Percentiles rank a stretch among this genome's conserved stretches.
phyloP scores from a whole-genome alignment of 2,113 vertebrate species.

The Solea solea region DNA sequence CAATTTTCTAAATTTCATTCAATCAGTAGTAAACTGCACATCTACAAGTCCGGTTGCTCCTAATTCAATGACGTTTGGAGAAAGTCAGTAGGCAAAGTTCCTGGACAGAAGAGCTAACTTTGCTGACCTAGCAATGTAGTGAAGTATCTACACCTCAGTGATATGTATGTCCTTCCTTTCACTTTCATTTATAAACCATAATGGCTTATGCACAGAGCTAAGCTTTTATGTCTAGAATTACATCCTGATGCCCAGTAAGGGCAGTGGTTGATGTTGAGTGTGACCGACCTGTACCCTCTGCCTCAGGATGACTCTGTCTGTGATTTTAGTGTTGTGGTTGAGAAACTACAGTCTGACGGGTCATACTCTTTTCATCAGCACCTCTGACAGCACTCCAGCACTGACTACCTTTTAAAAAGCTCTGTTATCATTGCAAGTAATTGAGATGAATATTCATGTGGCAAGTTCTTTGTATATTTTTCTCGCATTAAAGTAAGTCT shows the following conservation, averaged over 20 bases:
- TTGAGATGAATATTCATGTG: neutral
- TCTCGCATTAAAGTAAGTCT: neutral
- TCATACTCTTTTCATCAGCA: conserved; percentile 1
- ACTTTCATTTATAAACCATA: conserved; percentile 25
- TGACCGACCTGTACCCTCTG: conserved; percentile 21
- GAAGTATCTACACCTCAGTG: neutral
- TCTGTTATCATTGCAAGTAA: neutral
- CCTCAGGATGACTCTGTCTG: conserved; percentile 16
- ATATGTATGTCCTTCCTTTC: neutral
- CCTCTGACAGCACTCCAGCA: conserved; percentile 27
- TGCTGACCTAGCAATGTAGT: neutral
- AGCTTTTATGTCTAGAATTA: conserved; percentile 23
- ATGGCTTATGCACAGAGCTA: conserved; percentile 4
- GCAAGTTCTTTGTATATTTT: neutral
- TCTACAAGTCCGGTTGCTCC: too few species aligned
- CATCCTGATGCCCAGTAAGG: conserved; percentile 20
- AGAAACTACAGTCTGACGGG: neutral
- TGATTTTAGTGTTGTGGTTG: conserved; percentile 14
- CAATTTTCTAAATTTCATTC: too few species aligned
- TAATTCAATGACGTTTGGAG: neutral
- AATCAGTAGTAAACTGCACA: too few species aligned
- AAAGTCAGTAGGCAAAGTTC: neutral
- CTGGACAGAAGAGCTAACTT: neutral
- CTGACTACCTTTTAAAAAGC: neutral
- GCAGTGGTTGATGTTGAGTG: neutral